phyloP scores from a whole-genome alignment of 2,888 invertebrate genomes.

The Platerodrilus igneus region DNA sequence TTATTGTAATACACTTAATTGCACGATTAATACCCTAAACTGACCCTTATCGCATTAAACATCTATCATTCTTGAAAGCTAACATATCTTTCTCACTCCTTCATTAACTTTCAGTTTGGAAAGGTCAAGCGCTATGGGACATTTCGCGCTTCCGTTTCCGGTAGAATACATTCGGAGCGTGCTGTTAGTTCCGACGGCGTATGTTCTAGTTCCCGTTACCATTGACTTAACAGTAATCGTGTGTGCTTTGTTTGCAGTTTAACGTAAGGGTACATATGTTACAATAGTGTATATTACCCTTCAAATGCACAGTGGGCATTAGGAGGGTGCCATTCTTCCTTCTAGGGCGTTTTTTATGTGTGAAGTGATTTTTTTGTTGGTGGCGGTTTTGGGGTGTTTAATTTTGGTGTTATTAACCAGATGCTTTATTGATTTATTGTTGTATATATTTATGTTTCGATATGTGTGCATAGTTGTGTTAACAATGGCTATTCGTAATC shows the following conservation, averaged over 20 bases:
- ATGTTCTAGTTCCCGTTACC: slow-evolving; percentile 40
- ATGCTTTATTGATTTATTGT: slow-evolving; percentile 18
- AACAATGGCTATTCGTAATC: no score
- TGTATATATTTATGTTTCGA: slow-evolving; percentile 2
- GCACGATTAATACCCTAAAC: slow-evolving; percentile 11
- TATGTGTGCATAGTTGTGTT: no score
- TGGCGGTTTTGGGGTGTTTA: slow-evolving; percentile 40
- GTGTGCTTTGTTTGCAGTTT: slow-evolving; percentile 32
- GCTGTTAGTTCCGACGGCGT: slow-evolving; percentile 30
- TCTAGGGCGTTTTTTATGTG: slow-evolving; percentile 21
- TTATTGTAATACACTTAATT: no score
- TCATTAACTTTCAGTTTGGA: slow-evolving; percentile 8
- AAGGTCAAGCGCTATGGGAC: slow-evolving; percentile 16
- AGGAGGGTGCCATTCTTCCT: slow-evolving; percentile 14
- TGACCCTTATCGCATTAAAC: slow-evolving; percentile 17
- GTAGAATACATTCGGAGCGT: slow-evolving; percentile 19
- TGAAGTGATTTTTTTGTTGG: slow-evolving; percentile 37
- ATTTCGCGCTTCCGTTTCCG: slow-evolving; percentile 25
- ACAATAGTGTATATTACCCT: slow-evolving; percentile 20
- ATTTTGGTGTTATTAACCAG: slow-evolving; percentile 34
- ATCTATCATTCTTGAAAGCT: slow-evolving; percentile 12
- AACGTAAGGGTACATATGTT: slow-evolving; percentile 25
- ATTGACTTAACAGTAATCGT: slow-evolving; percentile 43
- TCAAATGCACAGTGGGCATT: slow-evolving; percentile 15
- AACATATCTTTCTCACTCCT: no score